Evolutionary conservation across 53 echinoderm and acorn worm species (phyloP), one percentile per base, ranked within the genome.

Genomic region (Astropecten irregularis): DNA sequence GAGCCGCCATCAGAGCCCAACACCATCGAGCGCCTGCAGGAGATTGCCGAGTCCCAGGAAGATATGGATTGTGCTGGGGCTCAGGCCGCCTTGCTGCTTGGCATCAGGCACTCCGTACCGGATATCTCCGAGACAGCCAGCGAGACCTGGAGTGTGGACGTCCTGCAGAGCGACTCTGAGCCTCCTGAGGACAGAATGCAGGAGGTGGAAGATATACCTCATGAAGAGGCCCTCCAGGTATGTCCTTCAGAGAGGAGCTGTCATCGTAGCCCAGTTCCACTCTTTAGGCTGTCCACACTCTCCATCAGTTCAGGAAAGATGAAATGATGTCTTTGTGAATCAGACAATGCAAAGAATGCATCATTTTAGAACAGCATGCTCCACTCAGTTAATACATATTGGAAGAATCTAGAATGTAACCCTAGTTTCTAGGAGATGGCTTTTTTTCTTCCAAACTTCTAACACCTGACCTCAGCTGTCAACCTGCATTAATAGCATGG

Each of bases 121-220:
- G 97, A 96, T 76, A 71, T 88, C 49, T 88, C 85, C 9, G 97
- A 96, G 86, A 96, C 97, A 0, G 93, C 93, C 4, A 96, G 97
- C 30, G 97, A 96, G 85, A 96, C 97, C 1, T 96, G 97, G 97
- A 96, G 97, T 29, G 97, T 96, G 0, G 97, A 96, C 46, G 97
- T 92, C 49, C 85, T 93, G 0, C 93, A 94, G 85, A 92, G 91
- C 33, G 97, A 96, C 68, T 93, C 97, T 0, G 97, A 96, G 67
- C 89, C 84, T 4, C 51, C 83, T 0, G 90, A 95, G 44, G 93
- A 93, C 47, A 48, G 77, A 29, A 65, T 84, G 83, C 88, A 87
- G 56, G 95, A 95, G 55, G 89, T 86, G 15, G 86, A 89, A 37
- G 89, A 92, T 4, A 76, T 69, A 1, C 52, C 83, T 27, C 87